A percentile compares a stretch with the other conserved stretches of the same genome.
Conservation (phyloP, 2,113 vertebrate genomes). For the Neomonachus schauinslandi region DNA sequence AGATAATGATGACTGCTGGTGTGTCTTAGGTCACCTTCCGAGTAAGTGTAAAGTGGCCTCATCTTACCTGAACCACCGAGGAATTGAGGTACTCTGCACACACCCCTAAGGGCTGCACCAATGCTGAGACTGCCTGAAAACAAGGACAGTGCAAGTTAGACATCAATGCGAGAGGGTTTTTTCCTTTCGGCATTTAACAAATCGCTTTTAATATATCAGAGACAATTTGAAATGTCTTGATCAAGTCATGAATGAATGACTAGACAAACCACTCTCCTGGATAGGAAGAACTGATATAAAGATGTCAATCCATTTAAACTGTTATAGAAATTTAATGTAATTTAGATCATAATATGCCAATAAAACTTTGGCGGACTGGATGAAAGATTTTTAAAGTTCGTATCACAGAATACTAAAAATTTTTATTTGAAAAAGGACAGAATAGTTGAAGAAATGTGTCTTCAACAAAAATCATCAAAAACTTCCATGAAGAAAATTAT, state of each 20-base stretch:
- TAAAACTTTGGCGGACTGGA: neutral
- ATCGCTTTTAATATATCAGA: neutral
- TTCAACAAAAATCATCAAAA: conserved; percentile 11
- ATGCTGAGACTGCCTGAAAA: conserved; percentile 93
- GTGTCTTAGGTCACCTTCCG: neutral
- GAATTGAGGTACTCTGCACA: conserved; percentile 98
- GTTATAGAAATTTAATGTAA: conserved; percentile 2
- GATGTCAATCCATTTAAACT: neutral
- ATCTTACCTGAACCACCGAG: conserved; percentile 95
- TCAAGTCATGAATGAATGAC: conserved; percentile 19
- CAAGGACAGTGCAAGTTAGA: conserved; percentile 58
- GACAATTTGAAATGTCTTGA: conserved; percentile 17
- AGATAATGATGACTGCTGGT: neutral
- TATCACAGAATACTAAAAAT: neutral
- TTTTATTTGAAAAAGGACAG: neutral
- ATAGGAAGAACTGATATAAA: neutral
- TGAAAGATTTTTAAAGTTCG: conserved; percentile 49
- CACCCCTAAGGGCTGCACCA: conserved; percentile 97
- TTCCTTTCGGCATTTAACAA: conserved; percentile 6
- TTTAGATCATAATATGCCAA: conserved; percentile 49
- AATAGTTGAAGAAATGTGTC: neutral
- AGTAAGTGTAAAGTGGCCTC: neutral
- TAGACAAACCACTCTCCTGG: neutral
- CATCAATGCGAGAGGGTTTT: neutral
- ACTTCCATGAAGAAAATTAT: neutral